Evolutionary conservation across 2,888 invertebrate species (phyloP).

Genomic region (Chrysolina americana): DNA sequence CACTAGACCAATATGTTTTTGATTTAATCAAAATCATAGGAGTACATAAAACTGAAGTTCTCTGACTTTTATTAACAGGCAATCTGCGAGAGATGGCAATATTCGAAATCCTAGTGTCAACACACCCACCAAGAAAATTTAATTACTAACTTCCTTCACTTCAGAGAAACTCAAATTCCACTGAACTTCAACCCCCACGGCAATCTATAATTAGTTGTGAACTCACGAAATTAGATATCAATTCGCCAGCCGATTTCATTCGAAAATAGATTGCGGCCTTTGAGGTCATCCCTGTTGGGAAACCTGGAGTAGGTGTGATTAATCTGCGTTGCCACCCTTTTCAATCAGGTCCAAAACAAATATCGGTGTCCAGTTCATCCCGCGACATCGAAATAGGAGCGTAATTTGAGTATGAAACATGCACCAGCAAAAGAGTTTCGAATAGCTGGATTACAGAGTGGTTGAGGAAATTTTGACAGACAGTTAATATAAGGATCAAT

Average conservation of each 20-base stretch:
- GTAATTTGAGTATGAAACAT: neutral
- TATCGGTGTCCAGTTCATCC: neutral
- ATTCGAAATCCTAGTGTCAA: neutral
- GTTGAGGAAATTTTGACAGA: too few species aligned
- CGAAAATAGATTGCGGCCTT: neutral
- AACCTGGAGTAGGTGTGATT: neutral
- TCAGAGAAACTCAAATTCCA: neutral
- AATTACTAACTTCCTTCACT: neutral
- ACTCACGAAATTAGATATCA: constrained; percentile 1
- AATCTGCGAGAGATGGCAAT: neutral
- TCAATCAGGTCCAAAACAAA: neutral
- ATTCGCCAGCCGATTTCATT: neutral
- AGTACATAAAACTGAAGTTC: too few species aligned
- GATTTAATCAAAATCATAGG: too few species aligned
- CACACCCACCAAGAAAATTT: neutral
- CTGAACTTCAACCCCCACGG: neutral
- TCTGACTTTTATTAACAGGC: too few species aligned
- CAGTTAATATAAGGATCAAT: too few species aligned
- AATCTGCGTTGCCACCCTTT: neutral
- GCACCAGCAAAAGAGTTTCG: too few species aligned
- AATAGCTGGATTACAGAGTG: too few species aligned
- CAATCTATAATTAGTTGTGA: neutral
- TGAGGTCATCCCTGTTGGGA: neutral
- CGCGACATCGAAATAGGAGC: neutral
- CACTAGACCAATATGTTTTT: too few species aligned